A percentile compares a stretch with the other conserved stretches of the same genome.
Conservation (phyloP, 2,888 invertebrate genomes). For the Noctua janthe region DNA sequence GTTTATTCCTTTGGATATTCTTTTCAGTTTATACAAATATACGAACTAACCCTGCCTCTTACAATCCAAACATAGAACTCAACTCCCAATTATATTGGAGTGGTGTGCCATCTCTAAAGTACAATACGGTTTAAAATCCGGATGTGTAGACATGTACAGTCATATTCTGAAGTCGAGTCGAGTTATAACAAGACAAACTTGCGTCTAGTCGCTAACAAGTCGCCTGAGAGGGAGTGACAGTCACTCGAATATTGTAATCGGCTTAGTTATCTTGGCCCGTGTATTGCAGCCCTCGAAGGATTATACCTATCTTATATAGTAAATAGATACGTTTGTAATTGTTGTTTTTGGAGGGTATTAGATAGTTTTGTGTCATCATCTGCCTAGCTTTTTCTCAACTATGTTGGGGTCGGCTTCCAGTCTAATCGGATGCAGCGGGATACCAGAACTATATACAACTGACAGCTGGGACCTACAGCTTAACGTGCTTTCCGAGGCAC, state of each 20-base stretch:
- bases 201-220: conserved; percentile 80
- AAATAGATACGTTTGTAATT: conserved; percentile 30
- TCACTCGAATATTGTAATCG: conserved; percentile 80
- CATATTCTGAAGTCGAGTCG: conserved; percentile 64
- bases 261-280: conserved; percentile 77
- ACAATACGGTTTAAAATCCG: conserved; percentile 67
- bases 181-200: conserved; percentile 85
- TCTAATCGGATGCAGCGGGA: too few species aligned
- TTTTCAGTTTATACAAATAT: background rate
- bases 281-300: conserved; percentile 71
- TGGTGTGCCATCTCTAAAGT: conserved; percentile 52
- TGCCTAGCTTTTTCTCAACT: too few species aligned
- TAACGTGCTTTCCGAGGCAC: too few species aligned
- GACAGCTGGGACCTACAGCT: too few species aligned
- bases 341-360: conserved; percentile 2
- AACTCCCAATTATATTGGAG: conserved; percentile 65
- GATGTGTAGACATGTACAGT: conserved; percentile 70
- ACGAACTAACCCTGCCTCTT: background rate
- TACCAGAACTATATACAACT: too few species aligned
- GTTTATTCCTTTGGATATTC: background rate
- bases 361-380: background rate
- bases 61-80: conserved; percentile 24
- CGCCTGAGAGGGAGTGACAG: conserved; percentile 70
- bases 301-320: conserved; percentile 54
- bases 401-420: too few species aligned